Base-by-base conservation (phyloP, 2,113 vertebrate species). In the Archilochus colubris region DNA sequence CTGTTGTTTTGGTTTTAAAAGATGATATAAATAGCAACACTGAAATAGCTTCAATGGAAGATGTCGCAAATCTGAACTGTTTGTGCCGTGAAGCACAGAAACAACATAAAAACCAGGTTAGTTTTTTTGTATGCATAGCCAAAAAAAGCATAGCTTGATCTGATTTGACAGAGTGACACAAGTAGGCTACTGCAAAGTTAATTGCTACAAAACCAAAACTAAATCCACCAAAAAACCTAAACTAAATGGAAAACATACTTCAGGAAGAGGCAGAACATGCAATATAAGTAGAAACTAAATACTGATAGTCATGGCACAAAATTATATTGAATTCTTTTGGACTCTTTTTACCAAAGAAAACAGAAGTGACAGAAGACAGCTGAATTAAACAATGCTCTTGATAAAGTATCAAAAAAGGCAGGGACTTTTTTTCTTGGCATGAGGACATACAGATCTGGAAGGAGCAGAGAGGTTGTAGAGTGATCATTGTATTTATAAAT, bases 171-270 rank as follows among this genome's bases (percentile, higher is more conserved):
- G 57, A 51, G 38, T 88, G 89, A 87, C 64, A 88, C 43, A 94
- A 92, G 57, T 63, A 86, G 82, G 87, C 51, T 96, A 31, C 38
- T 88, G 75, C 80, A 74, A 77, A 81, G 43, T 59, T 87, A 92
- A 89, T 69, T 80, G 67, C 51, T 62, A 58, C 46, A 27, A 83
- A 96, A 85, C 0, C n/a, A 79, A 73, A 55, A 4, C 0, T 76
- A 69, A 57, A 4, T 0, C 4, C 8, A 10, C 20, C 2, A 19
- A 48, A 48, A 30, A 63, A 62, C 1, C 19, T 54, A 58, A 36
- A 67, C 28, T 31, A 63, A 83, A 38, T 61, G 20, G 22, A 18
- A 85, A 57, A 48, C 20, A 51, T 54, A 36, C 44, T 57, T 25
- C 50, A 43, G 54, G 24, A 79, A 14, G 19, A 84, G 54, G 54